Evolutionary conservation across 2,113 vertebrate species (phyloP), one percentile per base, ranked within the genome.

Genomic region (Trichechus manatus): DNA sequence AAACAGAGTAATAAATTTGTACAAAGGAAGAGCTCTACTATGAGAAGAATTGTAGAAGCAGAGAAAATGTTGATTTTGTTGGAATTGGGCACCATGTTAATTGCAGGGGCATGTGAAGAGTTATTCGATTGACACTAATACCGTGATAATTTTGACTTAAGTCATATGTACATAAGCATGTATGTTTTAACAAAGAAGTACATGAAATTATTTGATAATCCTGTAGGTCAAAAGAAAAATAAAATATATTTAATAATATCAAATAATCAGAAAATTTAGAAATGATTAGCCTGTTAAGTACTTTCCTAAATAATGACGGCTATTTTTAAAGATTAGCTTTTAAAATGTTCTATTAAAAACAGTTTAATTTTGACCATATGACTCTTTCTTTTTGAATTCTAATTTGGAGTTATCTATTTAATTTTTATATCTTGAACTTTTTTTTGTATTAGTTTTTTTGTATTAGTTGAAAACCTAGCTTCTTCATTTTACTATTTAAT

Each of bases 291-390:
- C 13, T 82, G 25, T 80, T 33, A 82, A 92, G 6, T 85, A 14
- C 29, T 87, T 93, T 36, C 22, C 25, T 89, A 86, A 91, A 72
- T 82, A 63, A 42, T 93, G 39, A 88, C 90, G 93, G 42, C 56
- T 90, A 72, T 83, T 95, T 96, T 64, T 59, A 68, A 94, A 87
- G 61, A 89, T 82, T 85, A 93, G 13, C 27, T 89, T 87, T 77
- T 95, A 77, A 1, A 85, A 15, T 61, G 83, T 92, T 87, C 4
- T 78, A 19, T 70, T 95, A 81, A 91, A 82, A 66, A n/a, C 33
- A 59, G 2, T 42, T 86, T 50, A 91, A 68, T 75, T 72, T 74
- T 72, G 66, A 89, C 89, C 95, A 53, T 70, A 74, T 91, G 29
- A 74, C 13, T 94, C 27, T 31, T 31, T 94, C 27, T 31, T 31